Evolutionary conservation across 2,113 vertebrate species (phyloP), one percentile per base, ranked within the genome.

Genomic region (Sylvietta virens): DNA sequence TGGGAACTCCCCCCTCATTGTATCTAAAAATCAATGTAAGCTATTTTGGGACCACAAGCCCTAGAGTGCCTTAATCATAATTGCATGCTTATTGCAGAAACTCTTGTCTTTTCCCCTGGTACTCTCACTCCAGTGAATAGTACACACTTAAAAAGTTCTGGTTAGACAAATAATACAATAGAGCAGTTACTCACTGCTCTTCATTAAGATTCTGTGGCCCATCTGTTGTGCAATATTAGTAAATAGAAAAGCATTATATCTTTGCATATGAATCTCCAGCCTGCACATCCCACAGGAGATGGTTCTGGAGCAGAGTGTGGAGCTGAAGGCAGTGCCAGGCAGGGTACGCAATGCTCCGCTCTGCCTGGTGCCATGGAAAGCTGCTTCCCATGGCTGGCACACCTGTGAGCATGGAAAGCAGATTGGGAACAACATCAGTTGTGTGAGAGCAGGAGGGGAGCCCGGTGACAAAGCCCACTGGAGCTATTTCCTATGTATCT

Each of bases 51-150:
- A 92, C 76, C 67, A 39, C 56, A 78, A 35, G 20, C 74, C 58
- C 51, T 88, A 30, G 56, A 42, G 79, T 92, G 37, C 56, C 42
- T 81, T 81, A 86, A 81, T 94, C 73, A 37, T 93, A 92, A 94
- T 86, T 88, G 65, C 72, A 17, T 72, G 57, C n/a, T 93, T 86
- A 84, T 90, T 95, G 64, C 80, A 94, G 82, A 88, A 94, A 65
- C 31, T 31, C 71, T 78, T 67, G 26, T 85, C 39, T 93, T 95
- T 88, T 93, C 90, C 73, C 79, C 44, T 71, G 82, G 28, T 83
- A 37, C 69, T 81, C 44, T 83, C 53, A 30, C 53, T 81, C 64
- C 64, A 60, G 44, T 86, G 92, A 88, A 67, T 86, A 93, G 58
- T 53, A 53, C 0, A 0, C 61, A 72, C 80, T 96, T 93, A 6